Base-by-base conservation (phyloP, 2,888 invertebrate genomes). In the Campaea margaritaria region DNA sequence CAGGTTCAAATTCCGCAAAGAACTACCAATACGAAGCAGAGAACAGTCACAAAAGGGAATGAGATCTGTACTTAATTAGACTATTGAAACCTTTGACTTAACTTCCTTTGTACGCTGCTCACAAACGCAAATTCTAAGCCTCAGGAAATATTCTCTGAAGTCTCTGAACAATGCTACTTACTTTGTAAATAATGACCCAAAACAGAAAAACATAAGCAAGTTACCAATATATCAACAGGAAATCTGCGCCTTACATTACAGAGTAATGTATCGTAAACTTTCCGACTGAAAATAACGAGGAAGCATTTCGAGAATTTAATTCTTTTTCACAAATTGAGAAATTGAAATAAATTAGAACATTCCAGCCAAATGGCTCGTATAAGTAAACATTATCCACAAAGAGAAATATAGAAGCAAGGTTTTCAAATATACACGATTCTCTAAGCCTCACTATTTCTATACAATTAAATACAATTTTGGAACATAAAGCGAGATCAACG, bases 31-130 rank as follows among this genome's bases (percentile, higher is more conserved):
- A 47, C 39, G 34, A 41, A 47, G 14, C 27, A 46, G 34, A 46
- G 31, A 3, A 31, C 31, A 52, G 46, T 51, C 47, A 39, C 48
- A 53, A 58, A 51, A 48, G 52, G 52, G 41, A 42, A 28, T 21
- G 52, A 58, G 52, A 58, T 52, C 47, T 52, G 58, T 52, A 47
- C 43, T 52, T 58, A 58, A 58, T 58, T 58, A 58, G 51, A 58
- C 43, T 47, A 58, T 58, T 58, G 47, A 52, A 39, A 58, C 58
- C 52, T 58, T 58, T 53, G 58, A 58, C 15, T 58, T 48, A 43
- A 48, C 42, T 52, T 58, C 47, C 58, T 52, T 58, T 58, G 51
- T 52, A 44, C 28, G 45, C 16, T 41, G 38, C 36, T 47, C 42
- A 58, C 58, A 53, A 58, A 52, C 43, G 52, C 52, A 48, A 28